Evolutionary conservation across 2,888 invertebrate species (phyloP).

Genomic region (Ryuthela nishihirai): DNA sequence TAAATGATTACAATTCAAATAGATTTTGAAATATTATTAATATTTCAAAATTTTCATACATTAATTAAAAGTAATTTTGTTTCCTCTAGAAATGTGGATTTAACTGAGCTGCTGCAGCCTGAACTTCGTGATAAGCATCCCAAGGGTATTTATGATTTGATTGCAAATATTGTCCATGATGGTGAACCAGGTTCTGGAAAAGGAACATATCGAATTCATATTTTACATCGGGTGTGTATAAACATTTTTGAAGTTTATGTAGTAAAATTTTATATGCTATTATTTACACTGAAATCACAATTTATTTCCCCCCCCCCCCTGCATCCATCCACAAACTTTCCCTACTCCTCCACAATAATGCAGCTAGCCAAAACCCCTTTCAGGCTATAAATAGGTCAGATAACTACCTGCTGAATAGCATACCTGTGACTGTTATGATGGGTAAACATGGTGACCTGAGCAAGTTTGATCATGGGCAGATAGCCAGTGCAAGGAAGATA

Average conservation of each 20-base stretch:
- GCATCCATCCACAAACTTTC: no score
- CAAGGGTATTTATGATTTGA: conserved; percentile 87
- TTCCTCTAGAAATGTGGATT: conserved; percentile 82
- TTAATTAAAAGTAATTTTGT: neutral
- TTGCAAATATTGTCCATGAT: conserved; percentile 99
- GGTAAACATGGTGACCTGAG: no score
- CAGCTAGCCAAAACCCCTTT: no score
- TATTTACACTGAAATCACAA: no score
- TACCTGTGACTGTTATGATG: no score
- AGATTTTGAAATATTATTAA: conserved; percentile 41
- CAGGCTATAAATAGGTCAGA: no score
- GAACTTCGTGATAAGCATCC: conserved; percentile 65
- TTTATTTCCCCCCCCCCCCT: no score
- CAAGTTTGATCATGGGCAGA: no score
- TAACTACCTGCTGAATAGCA: no score
- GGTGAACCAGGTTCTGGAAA: conserved; percentile 78
- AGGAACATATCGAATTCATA: conserved; percentile 91
- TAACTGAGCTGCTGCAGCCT: conserved; percentile 87
- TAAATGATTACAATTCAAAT: conserved; percentile 1
- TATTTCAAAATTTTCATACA: conserved; percentile 22
- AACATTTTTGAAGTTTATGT: neutral
- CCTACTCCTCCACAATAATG: no score
- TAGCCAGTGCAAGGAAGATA: no score
- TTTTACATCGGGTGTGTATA: conserved; percentile 66
- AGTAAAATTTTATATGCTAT: neutral